Base-by-base conservation (phyloP, 2,797 vertebrate genomes). In the Pangasius larnaudii region DNA sequence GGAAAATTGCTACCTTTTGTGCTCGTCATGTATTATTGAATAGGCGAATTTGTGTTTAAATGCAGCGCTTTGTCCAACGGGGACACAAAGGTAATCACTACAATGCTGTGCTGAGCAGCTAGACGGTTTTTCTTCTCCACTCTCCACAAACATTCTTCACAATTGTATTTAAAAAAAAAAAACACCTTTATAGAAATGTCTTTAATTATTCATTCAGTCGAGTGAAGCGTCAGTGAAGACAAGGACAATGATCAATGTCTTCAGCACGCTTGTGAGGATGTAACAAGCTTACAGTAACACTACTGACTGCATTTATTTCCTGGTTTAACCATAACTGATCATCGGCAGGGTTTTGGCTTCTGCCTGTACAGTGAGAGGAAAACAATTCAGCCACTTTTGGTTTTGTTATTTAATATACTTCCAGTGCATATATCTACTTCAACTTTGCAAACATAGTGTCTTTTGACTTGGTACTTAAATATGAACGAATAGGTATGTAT, bases 1-100 rank as follows among this genome's bases (percentile, higher is more conserved):
- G 67, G 84, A 72, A 85, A 85, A 72, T 18, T 7, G 2, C 30
- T 59, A 4, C 51, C 84, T 85, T 84, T 74, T 85, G 84, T 85
- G 22, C 22, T 42, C 5, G 5, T 85, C 67, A 59, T 85, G 53
- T 58, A 85, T 85, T 72, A 85, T 85, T 85, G 14, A 72, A 33
- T 2, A 58, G 84, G 36, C 2, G 33, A 85, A 18, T 36, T 42
- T 72, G 69, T 85, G n/a, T 30, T 65, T 22, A 67, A 84, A 67
- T 42, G 51, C 1, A 3, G 7, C 9, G n/a, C 81, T 33, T 67
- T 49, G 61, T 65, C 80, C 51, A 18, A 49, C 24, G 0, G 24
- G 24, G 39, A n/a, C 39, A 30, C 59, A 18, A 42, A 63, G 3
- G 39, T 42, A 59, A 27, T 61, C 11, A 5, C 5, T 27, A 18